Base-by-base conservation (phyloP, 1,140 invertebrate genomes). In the Lepidurus couesii region DNA sequence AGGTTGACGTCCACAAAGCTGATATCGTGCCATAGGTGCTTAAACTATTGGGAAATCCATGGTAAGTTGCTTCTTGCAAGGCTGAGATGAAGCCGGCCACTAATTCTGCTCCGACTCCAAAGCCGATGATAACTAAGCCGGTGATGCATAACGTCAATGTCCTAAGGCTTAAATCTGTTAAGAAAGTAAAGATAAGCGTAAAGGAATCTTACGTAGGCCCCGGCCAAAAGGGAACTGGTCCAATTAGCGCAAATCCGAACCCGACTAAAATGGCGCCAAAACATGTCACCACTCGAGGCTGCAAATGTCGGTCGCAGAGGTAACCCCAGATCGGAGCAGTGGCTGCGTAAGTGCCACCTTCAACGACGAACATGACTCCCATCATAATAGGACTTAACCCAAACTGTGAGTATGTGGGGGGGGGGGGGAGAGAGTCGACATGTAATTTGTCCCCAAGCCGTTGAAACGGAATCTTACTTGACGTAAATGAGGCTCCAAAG, bases 311-410 rank as follows among this genome's bases (percentile, higher is more conserved):
- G 83, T 95, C 93, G 82, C 92, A 93, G 0, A 94, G 81, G 89
- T 89, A 92, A 42, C 94, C 94, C 90, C 92, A 95, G 13, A 86
- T 85, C 0, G 94, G 94, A 0, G 93, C 92, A 0, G 92, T 92
- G 0, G 93, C 65, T 1, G 93, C 93, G 84, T 96, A 96, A 13
- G 91, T 89, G 1, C 91, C 93, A 5, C 94, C 94, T 82, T 93
- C 95, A 73, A 96, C 91, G 16, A 96, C 89, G 84, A 96, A 96
- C 89, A 95, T 92, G 13, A 95, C 83, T 0, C 94, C 94, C 44
- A 95, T 86, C 9, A 93, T 83, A 8, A 94, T 88, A 0, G 93
- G 92, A 21, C 82, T 90, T 76, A 95, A 85, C 11, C 89, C 83
- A 82, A 95, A 89, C 85, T 89, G 80, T 74, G 34, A 34, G 0